Base-by-base conservation (phyloP, 2,888 invertebrate species). In the Hypolimnas misippus region DNA sequence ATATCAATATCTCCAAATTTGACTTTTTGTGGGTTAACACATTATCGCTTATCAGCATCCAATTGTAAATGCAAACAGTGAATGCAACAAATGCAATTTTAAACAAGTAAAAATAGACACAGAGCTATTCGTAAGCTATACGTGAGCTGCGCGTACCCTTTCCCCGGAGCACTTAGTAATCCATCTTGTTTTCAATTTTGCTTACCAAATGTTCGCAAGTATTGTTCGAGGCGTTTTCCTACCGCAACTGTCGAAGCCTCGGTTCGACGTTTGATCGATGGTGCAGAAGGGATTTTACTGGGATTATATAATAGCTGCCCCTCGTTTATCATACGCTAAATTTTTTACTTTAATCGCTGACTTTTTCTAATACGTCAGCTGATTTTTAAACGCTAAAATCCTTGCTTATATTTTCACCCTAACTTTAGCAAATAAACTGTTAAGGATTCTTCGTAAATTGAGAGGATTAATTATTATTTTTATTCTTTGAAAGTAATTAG, bases 261-360 rank as follows among this genome's bases (percentile, higher is more conserved):
- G 72, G 76, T 76, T 81, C 77, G 83, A 78, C 81, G 63, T 70
- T 70, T 87, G 86, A 87, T 86, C 74, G 83, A 87, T 86, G 79
- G 76, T 73, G 69, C 79, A 76, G 73, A 75, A 76, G 79, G 76
- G 78, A 73, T 69, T 65, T 46, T 62, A 38, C 49, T 35, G 21
- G 69, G 75, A 76, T 79, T 80, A 83, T 78, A 71, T 78, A 79
- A 83, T 49, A n/a, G 14, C n/a, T 3, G 7, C 19, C 21, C 51
- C 68, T 68, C 66, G 66, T 68, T 65, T 55, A 63, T 66, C 63
- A 62, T 52, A 59, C 56, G 46, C 12, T 46, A 49, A 51, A 19
- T 38, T 58, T 38, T 33, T 52, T 17, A 19, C 17, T 33, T 17
- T 52, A 35, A 35, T 17, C 7, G 17, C 2, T 52, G 35, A 35